A percentile compares a stretch with the other conserved stretches of the same genome.
Evolutionary conservation across 2,888 invertebrate species (phyloP).

Genomic region (Thereva unica): DNA sequence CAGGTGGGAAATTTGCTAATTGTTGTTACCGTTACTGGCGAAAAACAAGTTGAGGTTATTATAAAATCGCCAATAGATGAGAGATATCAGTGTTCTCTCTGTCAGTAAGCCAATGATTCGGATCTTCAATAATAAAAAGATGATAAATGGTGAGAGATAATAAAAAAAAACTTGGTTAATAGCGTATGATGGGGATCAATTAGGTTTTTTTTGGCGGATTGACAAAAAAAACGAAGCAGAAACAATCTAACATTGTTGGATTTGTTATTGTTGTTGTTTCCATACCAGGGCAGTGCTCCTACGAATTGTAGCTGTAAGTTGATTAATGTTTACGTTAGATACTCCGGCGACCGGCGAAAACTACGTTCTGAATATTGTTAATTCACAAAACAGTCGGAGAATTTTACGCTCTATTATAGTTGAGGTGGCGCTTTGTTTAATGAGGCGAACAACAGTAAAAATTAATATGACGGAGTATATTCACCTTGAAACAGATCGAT

Average conservation of each 20-base stretch:
- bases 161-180: slow-evolving; percentile 11
- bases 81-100: background rate
- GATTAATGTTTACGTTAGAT: slow-evolving; percentile 25
- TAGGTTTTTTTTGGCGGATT: slow-evolving; percentile 10
- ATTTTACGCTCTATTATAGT: background rate
- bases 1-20: slow-evolving; percentile 21
- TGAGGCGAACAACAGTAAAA: background rate
- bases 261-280: background rate
- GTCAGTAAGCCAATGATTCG: slow-evolving; percentile 13
- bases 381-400: background rate
- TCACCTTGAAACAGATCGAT: background rate
- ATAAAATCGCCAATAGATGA: background rate
- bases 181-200: slow-evolving; percentile 10
- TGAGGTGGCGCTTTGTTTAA: background rate
- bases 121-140: slow-evolving; percentile 14
- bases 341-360: background rate
- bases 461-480: slow-evolving; percentile 5
- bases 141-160: slow-evolving; percentile 6
- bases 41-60: slow-evolving; percentile 16
- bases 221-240: background rate
- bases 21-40: slow-evolving; percentile 29
- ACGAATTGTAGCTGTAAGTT: background rate
- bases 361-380: slow-evolving; percentile 6
- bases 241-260: background rate
- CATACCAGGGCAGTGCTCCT: slow-evolving; percentile 19